Base-by-base conservation (phyloP, 1,140 invertebrate species). In the Rhopalosiphum padi region DNA sequence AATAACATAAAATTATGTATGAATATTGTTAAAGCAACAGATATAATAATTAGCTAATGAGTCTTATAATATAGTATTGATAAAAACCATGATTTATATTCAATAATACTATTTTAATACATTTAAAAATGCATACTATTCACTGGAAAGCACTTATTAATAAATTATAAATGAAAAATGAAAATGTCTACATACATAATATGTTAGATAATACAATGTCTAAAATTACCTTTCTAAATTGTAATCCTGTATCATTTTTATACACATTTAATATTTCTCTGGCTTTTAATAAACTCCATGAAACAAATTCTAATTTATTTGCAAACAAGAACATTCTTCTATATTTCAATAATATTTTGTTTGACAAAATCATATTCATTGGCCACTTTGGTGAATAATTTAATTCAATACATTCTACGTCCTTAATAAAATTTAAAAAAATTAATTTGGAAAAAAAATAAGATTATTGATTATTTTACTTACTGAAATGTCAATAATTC, bases 271-370 rank as follows among this genome's bases (percentile, higher is more conserved):
- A 83, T 85, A 93, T 37, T 93, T 86, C 82, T 30, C 82, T 93
- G 21, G 82, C 91, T 53, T 93, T 93, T 30, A 15, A 85, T 46
- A 93, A 93, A 55, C 82, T 85, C 91, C 91, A 93, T 41, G 91
- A 53, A 86, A 93, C 91, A 93, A 86, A 93, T 43, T 93, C 91
- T 37, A 93, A 55, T 83, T 93, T 93, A 18, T 86, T 93, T 8
- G 82, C 77, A 85, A 93, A 93, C 91, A 93, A 30, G 55, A 93
- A 93, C 55, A 93, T 51, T n/a, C 77, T n/a, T 37, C 68, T 93
- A n/a, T 93, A 93, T 23, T 93, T 93, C 25, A 93, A 53, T 85
- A 93, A 85, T 85, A 93, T 55, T 93, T 93, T 93, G 7, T 41
- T 43, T 30, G 91, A 37, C 15, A 93, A 4, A 85, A 93, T 83